Evolutionary conservation across 2,888 invertebrate species (phyloP).

Genomic region (Galerucella calmariensis): DNA sequence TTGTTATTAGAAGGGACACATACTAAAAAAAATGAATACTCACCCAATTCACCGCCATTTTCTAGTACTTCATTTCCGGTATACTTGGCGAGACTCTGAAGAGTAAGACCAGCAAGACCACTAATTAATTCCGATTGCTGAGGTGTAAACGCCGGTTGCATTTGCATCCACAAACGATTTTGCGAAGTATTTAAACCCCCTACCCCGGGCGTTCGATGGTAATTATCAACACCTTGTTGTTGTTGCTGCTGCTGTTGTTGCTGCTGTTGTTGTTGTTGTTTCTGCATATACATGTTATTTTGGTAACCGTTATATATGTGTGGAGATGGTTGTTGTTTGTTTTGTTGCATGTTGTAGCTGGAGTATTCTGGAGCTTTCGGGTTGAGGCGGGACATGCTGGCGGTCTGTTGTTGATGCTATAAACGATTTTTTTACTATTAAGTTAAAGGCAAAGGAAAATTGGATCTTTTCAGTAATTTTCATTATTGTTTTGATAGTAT

Average conservation of each 20-base stretch:
- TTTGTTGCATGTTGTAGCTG: conserved; percentile 62
- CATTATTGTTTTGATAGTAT: too few relatives aligned
- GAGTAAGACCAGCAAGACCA: conserved; percentile 62
- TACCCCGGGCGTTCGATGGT: conserved; percentile 33
- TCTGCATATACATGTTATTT: conserved; percentile 50
- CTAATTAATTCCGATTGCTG: conserved; percentile 59
- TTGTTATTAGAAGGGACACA: neutral
- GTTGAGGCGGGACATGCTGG: conserved; percentile 73
- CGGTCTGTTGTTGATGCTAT: conserved; percentile 43
- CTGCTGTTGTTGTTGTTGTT: conserved; percentile 34
- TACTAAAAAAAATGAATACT: neutral
- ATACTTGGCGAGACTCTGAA: conserved; percentile 59
- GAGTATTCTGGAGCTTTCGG: conserved; percentile 85
- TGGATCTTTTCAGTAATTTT: too few relatives aligned
- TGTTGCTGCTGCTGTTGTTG: conserved; percentile 34
- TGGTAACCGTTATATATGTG: conserved; percentile 54
- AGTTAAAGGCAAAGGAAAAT: neutral
- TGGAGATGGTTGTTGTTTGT: conserved; percentile 44
- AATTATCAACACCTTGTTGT: conserved; percentile 35
- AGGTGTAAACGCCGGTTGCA: conserved; percentile 57
- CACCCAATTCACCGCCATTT: conserved; percentile 62
- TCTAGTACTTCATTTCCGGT: conserved; percentile 58
- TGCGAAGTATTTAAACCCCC: conserved; percentile 46
- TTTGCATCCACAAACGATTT: conserved; percentile 59
- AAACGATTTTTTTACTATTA: neutral